Conservation (phyloP, 2,888 invertebrate genomes). For the Neoitamus cyanurus region DNA sequence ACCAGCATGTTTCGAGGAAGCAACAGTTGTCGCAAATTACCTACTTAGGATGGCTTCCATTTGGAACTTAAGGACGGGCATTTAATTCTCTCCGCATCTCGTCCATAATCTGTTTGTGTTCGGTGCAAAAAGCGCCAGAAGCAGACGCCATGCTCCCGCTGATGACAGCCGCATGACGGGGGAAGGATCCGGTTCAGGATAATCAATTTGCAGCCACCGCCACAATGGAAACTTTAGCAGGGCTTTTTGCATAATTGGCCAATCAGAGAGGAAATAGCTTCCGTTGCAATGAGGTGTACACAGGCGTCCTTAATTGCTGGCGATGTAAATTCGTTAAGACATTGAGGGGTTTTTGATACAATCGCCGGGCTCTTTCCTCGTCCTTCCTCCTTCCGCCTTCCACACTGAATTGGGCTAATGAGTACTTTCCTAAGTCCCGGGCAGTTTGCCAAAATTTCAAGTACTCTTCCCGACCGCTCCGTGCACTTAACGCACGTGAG, state of each 20-base stretch:
- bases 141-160: background rate
- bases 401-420: background rate
- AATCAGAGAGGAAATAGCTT: background rate
- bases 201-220: background rate
- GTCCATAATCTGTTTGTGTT: background rate
- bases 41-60: background rate
- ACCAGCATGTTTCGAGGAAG: background rate
- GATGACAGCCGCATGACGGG: background rate
- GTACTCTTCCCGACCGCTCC: background rate
- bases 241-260: slow-evolving; percentile 9
- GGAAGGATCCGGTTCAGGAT: background rate
- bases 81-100: background rate
- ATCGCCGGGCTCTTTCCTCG: background rate
- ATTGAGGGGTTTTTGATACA: background rate
- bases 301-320: background rate
- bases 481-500: background rate
- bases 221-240: background rate
- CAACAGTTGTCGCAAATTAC: slow-evolving; percentile 26
- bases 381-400: background rate
- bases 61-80: background rate
- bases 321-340: background rate
- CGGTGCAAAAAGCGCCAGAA: background rate
- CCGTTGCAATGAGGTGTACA: background rate
- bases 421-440: background rate
- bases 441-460: background rate